Evolutionary conservation across 2,113 vertebrate genomes (phyloP), one percentile per base, ranked within the genome.

Genomic region (Motacilla tschutschensis): DNA sequence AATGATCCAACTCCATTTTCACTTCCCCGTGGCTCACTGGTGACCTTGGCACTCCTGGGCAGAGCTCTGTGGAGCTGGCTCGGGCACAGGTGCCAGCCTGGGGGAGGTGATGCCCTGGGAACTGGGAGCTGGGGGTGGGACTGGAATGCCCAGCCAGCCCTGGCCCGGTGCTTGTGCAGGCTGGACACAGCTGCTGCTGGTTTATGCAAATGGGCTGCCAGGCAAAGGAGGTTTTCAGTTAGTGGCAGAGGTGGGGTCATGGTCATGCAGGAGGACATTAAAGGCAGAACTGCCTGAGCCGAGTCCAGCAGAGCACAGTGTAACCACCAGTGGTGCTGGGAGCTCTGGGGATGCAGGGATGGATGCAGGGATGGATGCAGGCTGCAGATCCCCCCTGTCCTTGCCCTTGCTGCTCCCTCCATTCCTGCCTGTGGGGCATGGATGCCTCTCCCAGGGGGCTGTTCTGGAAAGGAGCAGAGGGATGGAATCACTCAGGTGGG

Each of bases 1-100:
- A 59, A 3, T 72, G 92, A 69, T 86, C 91, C 94, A 75, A 65
- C 76, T 94, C 93, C 79, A 95, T 96, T 96, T 85, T 71, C 92
- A 92, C 91, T 81, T 95, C 85, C 90, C 66, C 85, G 7, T 9
- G 88, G 82, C 78, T 86, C 92, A 78, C 77, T 33, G 21, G 67
- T 10, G 58, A 71, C 80, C 92, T 70, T 75, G 90, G 22, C 69
- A 10, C 31, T 21, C 51, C 41, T 46, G 72, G 90, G 83, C 88
- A 66, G 17, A 6, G 76, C 83, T 55, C n/a, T 19, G 79, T 10
- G 24, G 70, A n/a, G 63, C 71, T 63, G 71, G 57, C 83, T 55
- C 78, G 33, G 83, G 67, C 8, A 3, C 60, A 12, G 89, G 57
- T 57, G 85, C 89, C 92, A 83, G 83, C 79, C 94, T 88, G 91